Evolutionary conservation across 2,113 vertebrate genomes (phyloP), one percentile per base, ranked within the genome.

Genomic region (Piaya cayana): DNA sequence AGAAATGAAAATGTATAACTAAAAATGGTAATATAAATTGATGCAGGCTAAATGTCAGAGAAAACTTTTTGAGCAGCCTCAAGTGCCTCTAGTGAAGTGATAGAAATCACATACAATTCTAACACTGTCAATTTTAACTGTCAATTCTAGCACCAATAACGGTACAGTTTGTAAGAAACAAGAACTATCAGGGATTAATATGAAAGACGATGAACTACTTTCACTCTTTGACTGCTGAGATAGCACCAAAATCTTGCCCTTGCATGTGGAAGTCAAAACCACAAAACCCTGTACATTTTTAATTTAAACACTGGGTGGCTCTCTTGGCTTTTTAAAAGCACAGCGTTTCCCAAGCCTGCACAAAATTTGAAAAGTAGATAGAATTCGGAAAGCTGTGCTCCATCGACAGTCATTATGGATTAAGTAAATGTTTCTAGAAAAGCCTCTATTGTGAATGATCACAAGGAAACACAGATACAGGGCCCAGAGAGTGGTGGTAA

Each of bases 241-340:
- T 8, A 0, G 12, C 26, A 62, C 29, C 29, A 23, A 29, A 15
- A 27, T 26, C n/a, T 36, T 79, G 30, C 12, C 56, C 69, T 42
- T 70, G 42, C 12, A 13, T 26, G 8, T 1, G 0, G 5, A 49
- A 50, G 9, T 36, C 39, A 19, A 8, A 42, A 74, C 1, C 3
- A 20, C 39, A 25, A 4, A 19, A 22, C 92, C 16, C 13, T 63
- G 37, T 74, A 37, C 19, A n/a, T 77, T 78, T 74, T 36, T 2
- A 75, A 45, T 56, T 50, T 47, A 60, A 92, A 75, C 96, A 72
- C 79, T 86, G 95, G 96, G 50, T 88, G 96, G 93, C 96, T 86
- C 93, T 42, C n/a, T 64, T 37, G 81, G 65, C 70, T 78, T 63
- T 65, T 39, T 39, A 5, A 15, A 68, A 90, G 56, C 14, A 25